These are phyloP conservation scores for Phocides pigmalion DNA, from an alignment of 1,140 invertebrate species.

Conservation along the genomic window DNA sequence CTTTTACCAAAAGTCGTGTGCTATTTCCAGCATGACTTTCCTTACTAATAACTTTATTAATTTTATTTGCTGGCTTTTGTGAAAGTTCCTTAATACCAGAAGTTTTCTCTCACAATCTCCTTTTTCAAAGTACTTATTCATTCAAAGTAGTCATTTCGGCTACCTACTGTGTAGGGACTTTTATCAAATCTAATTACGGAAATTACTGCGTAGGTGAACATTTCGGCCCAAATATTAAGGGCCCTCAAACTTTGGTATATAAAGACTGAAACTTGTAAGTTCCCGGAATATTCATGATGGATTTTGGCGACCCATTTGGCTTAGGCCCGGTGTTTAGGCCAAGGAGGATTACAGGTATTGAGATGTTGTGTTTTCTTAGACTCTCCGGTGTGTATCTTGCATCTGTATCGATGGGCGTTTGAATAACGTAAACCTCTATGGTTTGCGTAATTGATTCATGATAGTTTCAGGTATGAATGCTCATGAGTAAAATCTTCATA, in stretches of 20 bases:
- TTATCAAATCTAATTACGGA: slow-evolving; percentile 4
- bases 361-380: neutral
- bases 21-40: too few relatives aligned
- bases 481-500: too few relatives aligned
- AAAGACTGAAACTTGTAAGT: slow-evolving; percentile 24
- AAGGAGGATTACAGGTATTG: slow-evolving; percentile 4
- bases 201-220: slow-evolving; percentile 1
- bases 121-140: too few relatives aligned
- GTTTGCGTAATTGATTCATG: neutral
- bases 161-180: too few relatives aligned
- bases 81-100: too few relatives aligned
- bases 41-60: too few relatives aligned
- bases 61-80: too few relatives aligned
- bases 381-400: neutral
- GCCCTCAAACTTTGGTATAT: slow-evolving; percentile 1
- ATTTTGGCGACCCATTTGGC: slow-evolving; percentile 31
- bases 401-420: neutral
- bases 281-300: slow-evolving; percentile 31
- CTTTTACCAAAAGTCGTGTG: too few relatives aligned
- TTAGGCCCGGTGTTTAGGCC: slow-evolving; percentile 16
- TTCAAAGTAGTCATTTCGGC: too few relatives aligned
- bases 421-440: neutral
- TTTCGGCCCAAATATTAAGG: slow-evolving; percentile 7
- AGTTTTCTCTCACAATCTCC: too few relatives aligned
- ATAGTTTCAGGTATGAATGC: neutral